These are phyloP conservation scores for Orthosia gothica DNA, from an alignment of 2,888 invertebrate genomes.

Conservation along the genomic window DNA sequence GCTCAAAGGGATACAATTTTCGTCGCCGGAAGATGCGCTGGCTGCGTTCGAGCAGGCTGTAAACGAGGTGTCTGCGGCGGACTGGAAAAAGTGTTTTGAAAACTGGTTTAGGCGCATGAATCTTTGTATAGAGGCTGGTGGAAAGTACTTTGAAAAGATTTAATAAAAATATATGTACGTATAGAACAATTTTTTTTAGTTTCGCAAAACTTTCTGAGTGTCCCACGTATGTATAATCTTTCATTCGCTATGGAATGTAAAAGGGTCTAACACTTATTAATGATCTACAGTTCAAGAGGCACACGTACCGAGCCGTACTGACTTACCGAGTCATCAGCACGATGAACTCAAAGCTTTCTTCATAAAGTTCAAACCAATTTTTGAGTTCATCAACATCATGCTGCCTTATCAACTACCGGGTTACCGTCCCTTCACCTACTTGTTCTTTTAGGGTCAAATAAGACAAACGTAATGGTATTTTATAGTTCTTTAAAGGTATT, in stretches of 20 bases:
- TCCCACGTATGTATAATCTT: not conserved
- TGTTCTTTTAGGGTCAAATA: not conserved
- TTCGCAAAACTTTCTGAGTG: no score
- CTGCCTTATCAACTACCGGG: conserved; percentile 14
- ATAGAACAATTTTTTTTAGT: no score
- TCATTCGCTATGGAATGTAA: conserved; percentile 4
- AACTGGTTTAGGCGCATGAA: no score
- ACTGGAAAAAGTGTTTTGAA: no score
- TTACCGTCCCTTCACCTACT: conserved; percentile 16
- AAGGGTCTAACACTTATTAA: conserved; percentile 18
- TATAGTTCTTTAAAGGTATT: no score
- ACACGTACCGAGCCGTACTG: not conserved
- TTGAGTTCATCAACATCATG: conserved; percentile 30
- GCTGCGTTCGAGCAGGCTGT: no score
- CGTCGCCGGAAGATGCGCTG: no score
- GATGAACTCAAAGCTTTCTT: conserved; percentile 39
- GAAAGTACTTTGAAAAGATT: no score
- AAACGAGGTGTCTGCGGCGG: no score
- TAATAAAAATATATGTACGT: no score
- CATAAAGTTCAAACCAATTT: conserved; percentile 49
- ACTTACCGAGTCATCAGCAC: conserved; percentile 34
- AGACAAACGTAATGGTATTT: not conserved
- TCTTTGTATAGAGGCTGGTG: no score
- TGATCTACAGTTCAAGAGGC: conserved; percentile 41
- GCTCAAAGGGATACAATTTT: no score